phyloP scores from a whole-genome alignment of 1,140 invertebrate genomes.

The Centruroides vittatus region DNA sequence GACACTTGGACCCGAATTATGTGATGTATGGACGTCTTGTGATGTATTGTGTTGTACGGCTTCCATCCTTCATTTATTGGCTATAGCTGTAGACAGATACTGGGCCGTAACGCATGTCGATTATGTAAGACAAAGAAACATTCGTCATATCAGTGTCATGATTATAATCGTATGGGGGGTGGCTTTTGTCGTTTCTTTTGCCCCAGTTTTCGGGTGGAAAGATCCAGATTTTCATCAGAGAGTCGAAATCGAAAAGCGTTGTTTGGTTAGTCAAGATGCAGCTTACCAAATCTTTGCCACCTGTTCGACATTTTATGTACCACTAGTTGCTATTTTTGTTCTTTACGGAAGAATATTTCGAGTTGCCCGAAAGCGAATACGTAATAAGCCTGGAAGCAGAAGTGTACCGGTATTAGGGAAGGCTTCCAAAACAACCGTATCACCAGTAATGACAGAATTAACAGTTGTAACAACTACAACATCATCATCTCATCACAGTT shows the following conservation, averaged over 20 bases:
- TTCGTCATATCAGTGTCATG: slow-evolving; percentile 69
- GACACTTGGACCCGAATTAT: slow-evolving; percentile 69
- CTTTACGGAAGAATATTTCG: slow-evolving; percentile 91
- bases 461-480: slow-evolving; percentile 11
- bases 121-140: slow-evolving; percentile 78
- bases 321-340: slow-evolving; percentile 75
- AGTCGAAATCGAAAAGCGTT: slow-evolving; percentile 60
- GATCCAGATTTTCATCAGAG: slow-evolving; percentile 68
- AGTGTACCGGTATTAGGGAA: neutral
- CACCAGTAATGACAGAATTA: neutral
- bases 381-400: slow-evolving; percentile 23
- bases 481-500: slow-evolving; percentile 4
- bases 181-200: slow-evolving; percentile 69
- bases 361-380: slow-evolving; percentile 66
- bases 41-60: slow-evolving; percentile 88
- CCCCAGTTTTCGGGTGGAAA: slow-evolving; percentile 71
- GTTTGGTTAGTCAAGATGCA: slow-evolving; percentile 85
- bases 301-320: slow-evolving; percentile 89
- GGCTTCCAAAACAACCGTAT: no score
- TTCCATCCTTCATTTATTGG: slow-evolving; percentile 84
- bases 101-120: slow-evolving; percentile 92
- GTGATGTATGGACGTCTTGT: slow-evolving; percentile 85
- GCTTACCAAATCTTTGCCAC: slow-evolving; percentile 66
- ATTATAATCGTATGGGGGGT: slow-evolving; percentile 76
- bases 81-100: slow-evolving; percentile 90